These are phyloP conservation scores for Unio pictorum DNA, from an alignment of 2,888 invertebrate species.

Conservation along the genomic window DNA sequence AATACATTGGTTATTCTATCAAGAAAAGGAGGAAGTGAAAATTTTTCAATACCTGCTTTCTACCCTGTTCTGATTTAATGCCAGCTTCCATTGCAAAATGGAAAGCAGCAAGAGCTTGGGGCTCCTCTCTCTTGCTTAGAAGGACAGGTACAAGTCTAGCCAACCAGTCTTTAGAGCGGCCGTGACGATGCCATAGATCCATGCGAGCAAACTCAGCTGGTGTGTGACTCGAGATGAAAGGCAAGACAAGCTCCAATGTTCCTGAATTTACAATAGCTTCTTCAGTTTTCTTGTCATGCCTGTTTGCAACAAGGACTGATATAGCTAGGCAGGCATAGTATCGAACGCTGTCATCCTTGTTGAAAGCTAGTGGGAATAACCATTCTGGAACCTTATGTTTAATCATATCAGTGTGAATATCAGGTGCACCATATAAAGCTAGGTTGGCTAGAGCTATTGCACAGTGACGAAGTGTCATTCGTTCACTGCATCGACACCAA, in stretches of 20 bases:
- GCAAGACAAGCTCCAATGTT: constrained; percentile 96
- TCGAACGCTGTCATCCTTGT: constrained; percentile 85
- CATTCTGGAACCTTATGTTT: constrained; percentile 83
- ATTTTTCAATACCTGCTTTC: constrained; percentile 26
- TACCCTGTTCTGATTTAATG: constrained; percentile 83
- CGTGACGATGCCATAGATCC: constrained; percentile 89
- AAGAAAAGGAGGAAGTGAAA: not conserved
- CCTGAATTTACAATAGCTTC: constrained; percentile 95
- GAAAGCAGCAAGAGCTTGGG: constrained; percentile 95
- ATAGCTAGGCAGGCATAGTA: constrained; percentile 99
- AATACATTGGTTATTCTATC: too few relatives aligned
- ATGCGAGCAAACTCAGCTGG: constrained; percentile 91
- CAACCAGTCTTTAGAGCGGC: constrained; percentile 96
- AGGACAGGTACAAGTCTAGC: constrained; percentile 93
- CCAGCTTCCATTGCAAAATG: constrained; percentile 99
- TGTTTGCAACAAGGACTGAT: constrained; percentile 95
- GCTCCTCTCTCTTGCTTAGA: constrained; percentile 95
- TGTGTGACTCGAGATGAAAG: constrained; percentile 94
- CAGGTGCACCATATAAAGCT: constrained; percentile 95
- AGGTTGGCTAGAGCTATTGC: constrained; percentile 97
- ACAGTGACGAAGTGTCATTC: constrained; percentile 92
- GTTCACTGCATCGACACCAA: constrained; percentile 90
- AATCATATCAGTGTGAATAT: constrained; percentile 98
- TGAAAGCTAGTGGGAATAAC: constrained; percentile 97
- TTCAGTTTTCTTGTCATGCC: constrained; percentile 98